Base-by-base conservation (phyloP, 2,113 vertebrate genomes). In the Vireo altiloquus region DNA sequence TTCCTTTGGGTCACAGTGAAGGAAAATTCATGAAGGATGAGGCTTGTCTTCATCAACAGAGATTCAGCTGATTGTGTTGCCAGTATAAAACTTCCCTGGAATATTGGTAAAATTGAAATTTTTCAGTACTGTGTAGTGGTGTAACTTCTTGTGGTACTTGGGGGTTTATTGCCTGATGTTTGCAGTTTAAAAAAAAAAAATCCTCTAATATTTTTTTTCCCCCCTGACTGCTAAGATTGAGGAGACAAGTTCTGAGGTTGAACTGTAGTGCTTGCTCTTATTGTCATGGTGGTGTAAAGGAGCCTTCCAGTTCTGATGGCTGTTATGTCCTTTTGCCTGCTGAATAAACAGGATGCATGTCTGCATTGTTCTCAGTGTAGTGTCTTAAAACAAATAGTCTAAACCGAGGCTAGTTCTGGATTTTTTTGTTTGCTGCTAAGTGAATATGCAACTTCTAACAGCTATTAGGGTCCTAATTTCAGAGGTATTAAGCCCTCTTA, bases 311-410 rank as follows among this genome's bases (percentile, higher is more conserved):
- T 70, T 83, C 56, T 80, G 85, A 8, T 28, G 76, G 59, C 76
- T 95, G 37, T 44, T 90, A 3, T 0, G 21, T 90, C 86, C 57
- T 92, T 42, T 42, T 94, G 79, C 57, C 49, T 6, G 7, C 60
- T 87, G 88, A 90, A 93, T 93, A 96, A 95, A 96, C 88, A 96
- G 94, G 95, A 93, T 96, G 80, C 72, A 13, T 33, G 57, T 87
- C 82, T 78, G 30, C 88, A 64, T 92, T 96, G 92, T 96, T 95
- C 68, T 77, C 82, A 90, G 68, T n/a, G 16, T 46, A 83, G 63
- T 59, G 42, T 88, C 63, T 94, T 74, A 74, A 91, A 94, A 19
- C 87, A 94, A 90, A 63, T 18, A 91, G 47, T 70, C 42, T 52
- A 72, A 91, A 88, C 35, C 10, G 31, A 75, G 68, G 35, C 33